Evolutionary conservation across 2,113 vertebrate genomes (phyloP), one percentile per base, ranked within the genome.

Genomic region (Notechis scutatus): DNA sequence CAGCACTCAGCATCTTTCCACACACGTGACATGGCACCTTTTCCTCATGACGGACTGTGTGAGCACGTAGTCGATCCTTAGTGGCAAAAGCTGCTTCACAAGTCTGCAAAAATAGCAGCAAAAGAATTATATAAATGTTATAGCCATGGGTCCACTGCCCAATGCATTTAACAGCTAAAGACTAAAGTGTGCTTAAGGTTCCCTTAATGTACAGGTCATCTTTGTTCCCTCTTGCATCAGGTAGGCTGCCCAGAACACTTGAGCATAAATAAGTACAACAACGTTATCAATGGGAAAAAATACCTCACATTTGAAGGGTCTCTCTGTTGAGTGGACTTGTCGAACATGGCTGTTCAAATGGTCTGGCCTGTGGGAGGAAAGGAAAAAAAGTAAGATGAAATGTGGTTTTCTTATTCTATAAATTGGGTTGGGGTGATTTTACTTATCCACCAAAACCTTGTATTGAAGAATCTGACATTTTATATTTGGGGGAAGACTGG

Each of bases 291-390:
- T 55, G 81, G 9, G 55, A 56, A 52, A 86, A 94, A 96, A 87
- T 98, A 99, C 98, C 96, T 98, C 98, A 95, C 98, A 99, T 97
- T 99, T 99, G 97, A 99, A 99, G 95, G 98, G 98, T 96, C 98
- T 97, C 94, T 99, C 98, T 74, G 98, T 98, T 8, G 98, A 99
- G 94, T 99, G 98, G 94, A 99, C 98, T 97, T 99, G 98, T 96
- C 98, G 97, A 94, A 99, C 98, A 64, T 99, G 98, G 96, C 98
- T 99, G 97, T 99, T 99, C 91, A 99, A 98, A 96, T 99, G 98
- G 94, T 99, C 98, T 5, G 98, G 98, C 95, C 98, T 98, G 94
- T 24, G 93, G 91, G 23, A 52, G 34, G 56, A 89, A 57, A 21
- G 0, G 4, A 90, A 85, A 34, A 86, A 39, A 39, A 39, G 39